Conservation (phyloP, 2,113 vertebrate genomes). For the Colaptes auratus region DNA sequence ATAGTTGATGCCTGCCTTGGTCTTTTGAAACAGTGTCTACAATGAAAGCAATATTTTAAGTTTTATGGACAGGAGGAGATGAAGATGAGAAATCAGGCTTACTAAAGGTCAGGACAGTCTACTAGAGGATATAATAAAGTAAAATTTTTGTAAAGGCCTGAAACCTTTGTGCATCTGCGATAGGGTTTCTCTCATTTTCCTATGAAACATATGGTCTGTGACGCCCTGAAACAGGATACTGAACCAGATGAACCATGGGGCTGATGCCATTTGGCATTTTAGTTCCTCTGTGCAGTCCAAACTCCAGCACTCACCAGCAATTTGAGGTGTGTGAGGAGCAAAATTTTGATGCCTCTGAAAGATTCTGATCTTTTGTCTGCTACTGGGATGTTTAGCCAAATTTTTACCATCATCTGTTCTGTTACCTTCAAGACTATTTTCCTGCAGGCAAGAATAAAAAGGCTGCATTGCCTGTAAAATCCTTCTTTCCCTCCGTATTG, state of each 20-base stretch:
- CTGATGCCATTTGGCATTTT: background rate
- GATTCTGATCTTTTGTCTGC: background rate
- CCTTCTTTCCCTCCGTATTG: slow-evolving; percentile 10
- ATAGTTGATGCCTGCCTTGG: background rate
- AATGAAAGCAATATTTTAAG: background rate
- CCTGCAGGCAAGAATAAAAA: background rate
- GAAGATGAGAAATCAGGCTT: background rate
- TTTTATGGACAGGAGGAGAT: background rate
- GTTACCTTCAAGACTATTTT: background rate
- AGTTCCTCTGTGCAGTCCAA: background rate
- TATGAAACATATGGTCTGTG: background rate
- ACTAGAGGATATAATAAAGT: background rate
- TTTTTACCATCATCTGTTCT: background rate
- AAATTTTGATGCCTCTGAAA: background rate
- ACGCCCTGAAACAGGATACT: background rate
- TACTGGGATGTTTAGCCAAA: background rate
- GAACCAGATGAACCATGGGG: background rate
- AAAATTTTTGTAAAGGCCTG: background rate
- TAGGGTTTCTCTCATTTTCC: background rate
- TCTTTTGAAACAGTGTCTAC: background rate
- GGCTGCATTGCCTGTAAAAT: background rate
- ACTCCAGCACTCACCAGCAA: background rate
- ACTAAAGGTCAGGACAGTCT: background rate
- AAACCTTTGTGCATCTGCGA: background rate
- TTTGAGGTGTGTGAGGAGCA: background rate